phyloP scores from a whole-genome alignment of 2,797 vertebrate species.

The Gymnoscopelus microlampas region DNA sequence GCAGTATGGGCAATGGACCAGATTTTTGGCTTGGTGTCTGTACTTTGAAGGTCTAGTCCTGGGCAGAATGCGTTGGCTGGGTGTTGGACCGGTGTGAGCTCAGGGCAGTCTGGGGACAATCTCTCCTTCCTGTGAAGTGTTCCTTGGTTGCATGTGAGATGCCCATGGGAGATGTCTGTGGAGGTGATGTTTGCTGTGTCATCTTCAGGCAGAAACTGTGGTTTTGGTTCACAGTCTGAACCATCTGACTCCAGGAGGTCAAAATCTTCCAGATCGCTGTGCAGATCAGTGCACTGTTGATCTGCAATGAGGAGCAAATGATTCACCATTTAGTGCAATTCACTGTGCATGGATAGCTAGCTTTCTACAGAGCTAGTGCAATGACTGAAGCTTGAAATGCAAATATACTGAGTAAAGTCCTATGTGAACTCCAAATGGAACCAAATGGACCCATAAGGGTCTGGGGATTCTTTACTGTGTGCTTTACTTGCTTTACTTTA shows the following conservation, averaged over 20 bases:
- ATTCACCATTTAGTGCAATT: not conserved
- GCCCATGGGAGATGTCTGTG: conserved; percentile 34
- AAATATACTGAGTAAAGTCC: too few relatives aligned
- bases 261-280: conserved; percentile 94
- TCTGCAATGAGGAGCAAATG: conserved; percentile 72
- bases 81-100: conserved; percentile 70
- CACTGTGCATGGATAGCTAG: too few relatives aligned
- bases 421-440: too few relatives aligned
- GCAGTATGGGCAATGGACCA: conserved; percentile 98
- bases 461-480: too few relatives aligned
- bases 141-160: conserved; percentile 50
- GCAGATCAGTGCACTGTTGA: conserved; percentile 83
- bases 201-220: conserved; percentile 67
- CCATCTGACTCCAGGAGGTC: conserved; percentile 89
- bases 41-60: conserved; percentile 78
- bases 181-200: conserved; percentile 12
- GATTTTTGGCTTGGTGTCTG: conserved; percentile 91
- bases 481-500: too few relatives aligned
- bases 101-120: conserved; percentile 78
- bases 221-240: conserved; percentile 87
- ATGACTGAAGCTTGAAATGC: conserved; percentile 2
- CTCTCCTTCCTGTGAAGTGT: conserved; percentile 82
- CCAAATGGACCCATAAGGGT: too few relatives aligned
- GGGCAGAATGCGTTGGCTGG: conserved; percentile 80
- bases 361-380: not conserved